Base-by-base conservation (phyloP, 1,140 invertebrate genomes). In the Trachymyrmex septentrionalis region DNA sequence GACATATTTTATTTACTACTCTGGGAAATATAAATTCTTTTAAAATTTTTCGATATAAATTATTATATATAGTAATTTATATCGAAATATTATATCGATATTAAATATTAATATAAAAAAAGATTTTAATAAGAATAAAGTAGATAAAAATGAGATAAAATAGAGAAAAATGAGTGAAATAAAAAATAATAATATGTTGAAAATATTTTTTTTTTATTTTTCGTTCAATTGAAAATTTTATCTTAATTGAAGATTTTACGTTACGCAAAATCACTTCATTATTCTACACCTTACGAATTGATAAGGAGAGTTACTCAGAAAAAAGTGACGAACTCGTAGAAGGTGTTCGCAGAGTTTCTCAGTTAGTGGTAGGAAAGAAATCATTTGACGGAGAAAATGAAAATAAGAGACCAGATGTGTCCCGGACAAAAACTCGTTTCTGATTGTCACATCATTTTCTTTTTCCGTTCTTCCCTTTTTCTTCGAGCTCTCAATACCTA, bases 321-420 rank as follows among this genome's bases (percentile, higher is more conserved):
- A 27, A 10, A n/a, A 53, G 14, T 21, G 55, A 88, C 55, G 57
- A 75, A 78, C 30, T 24, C 57, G 50, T 44, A 76, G 71, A 86
- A 30, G 76, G 77, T 85, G 67, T 80, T 71, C 34, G 75, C 75
- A 77, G 75, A 82, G 73, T 88, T 88, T 86, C 88, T 89, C 87
- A 86, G 87, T 88, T 89, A 88, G 50, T 71, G 34, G 76, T 44
- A 87, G 44, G 71, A 61, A 89, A 81, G 85, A 84, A 90, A 89
- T 90, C 77, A 87, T 89, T 90, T 89, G 77, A 73, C 27, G 38
- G 88, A 82, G 87, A 90, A 90, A 90, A 90, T 90, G 88, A 89
- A 90, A 90, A 90, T 90, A 90, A 89, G 88, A 87, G 87, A 90
- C 66, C 88, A 90, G 88, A 90, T 90, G 88, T 89, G 88, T 84